phyloP scores from a whole-genome alignment of 2,113 vertebrate species.

The Nestor notabilis region DNA sequence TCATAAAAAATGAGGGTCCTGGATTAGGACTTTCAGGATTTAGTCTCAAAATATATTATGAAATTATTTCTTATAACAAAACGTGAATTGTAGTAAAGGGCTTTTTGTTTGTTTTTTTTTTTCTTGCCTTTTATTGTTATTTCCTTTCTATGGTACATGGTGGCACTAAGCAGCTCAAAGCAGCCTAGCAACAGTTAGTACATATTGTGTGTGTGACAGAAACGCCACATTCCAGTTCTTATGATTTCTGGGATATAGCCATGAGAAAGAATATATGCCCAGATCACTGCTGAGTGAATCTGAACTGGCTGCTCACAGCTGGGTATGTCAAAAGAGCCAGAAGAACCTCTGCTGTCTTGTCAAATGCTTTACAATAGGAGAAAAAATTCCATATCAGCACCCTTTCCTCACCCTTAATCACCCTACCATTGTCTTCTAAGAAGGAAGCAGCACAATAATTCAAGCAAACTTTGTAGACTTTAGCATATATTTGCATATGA shows the following conservation, averaged over 20 bases:
- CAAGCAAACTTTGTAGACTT: neutral
- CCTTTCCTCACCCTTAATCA: neutral
- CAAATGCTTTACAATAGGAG: neutral
- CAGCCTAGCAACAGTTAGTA: neutral
- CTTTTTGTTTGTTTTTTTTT: neutral
- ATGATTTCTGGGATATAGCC: neutral
- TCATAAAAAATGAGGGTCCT: neutral
- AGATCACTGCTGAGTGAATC: neutral
- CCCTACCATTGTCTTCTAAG: neutral
- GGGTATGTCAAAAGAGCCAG: neutral
- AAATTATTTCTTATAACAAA: neutral
- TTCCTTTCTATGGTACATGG: neutral
- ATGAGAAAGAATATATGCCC: neutral
- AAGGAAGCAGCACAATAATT: neutral
- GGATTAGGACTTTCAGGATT: neutral
- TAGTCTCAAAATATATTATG: neutral
- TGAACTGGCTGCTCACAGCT: neutral
- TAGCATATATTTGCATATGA: neutral
- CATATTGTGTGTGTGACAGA: neutral
- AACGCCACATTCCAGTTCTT: neutral
- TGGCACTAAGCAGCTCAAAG: neutral
- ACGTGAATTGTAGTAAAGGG: neutral
- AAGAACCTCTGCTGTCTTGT: neutral
- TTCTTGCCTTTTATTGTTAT: neutral
- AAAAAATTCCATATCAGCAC: neutral